Evolutionary conservation across 2,113 vertebrate genomes (phyloP).

Genomic region (Alethe diademata): DNA sequence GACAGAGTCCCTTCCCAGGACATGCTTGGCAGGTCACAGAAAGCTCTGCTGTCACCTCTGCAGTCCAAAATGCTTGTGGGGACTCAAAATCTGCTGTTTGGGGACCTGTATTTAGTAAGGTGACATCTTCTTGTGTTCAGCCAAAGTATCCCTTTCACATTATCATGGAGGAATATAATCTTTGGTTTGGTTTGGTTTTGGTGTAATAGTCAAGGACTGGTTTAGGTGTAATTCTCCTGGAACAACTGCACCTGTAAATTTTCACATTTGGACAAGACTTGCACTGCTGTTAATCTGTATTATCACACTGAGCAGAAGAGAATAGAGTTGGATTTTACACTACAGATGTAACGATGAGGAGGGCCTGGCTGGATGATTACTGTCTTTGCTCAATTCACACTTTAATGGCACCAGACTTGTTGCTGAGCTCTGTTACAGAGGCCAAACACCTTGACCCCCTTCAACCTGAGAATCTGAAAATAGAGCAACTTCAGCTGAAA

Average conservation of each 20-base stretch:
- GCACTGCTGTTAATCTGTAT: neutral
- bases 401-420: neutral
- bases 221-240: neutral
- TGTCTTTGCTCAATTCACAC: neutral
- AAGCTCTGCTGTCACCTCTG: neutral
- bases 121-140: neutral
- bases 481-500: neutral
- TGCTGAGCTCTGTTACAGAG: neutral
- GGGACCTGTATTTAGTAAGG: neutral
- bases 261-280: neutral
- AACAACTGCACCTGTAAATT: neutral
- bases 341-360: neutral
- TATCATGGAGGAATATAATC: rapidly evolving
- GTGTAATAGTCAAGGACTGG: neutral
- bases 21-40: neutral
- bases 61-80: neutral
- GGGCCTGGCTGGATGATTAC: neutral
- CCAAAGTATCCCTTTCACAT: neutral
- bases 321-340: neutral
- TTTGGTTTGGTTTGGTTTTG: neutral
- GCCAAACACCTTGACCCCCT: neutral
- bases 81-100: neutral
- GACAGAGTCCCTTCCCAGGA: neutral
- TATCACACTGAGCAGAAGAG: neutral
- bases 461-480: neutral